Percentiles rank a stretch among this genome's conserved stretches.
phyloP scores from a whole-genome alignment of 2,888 invertebrate species.

The Tromatobia lineatoria region DNA sequence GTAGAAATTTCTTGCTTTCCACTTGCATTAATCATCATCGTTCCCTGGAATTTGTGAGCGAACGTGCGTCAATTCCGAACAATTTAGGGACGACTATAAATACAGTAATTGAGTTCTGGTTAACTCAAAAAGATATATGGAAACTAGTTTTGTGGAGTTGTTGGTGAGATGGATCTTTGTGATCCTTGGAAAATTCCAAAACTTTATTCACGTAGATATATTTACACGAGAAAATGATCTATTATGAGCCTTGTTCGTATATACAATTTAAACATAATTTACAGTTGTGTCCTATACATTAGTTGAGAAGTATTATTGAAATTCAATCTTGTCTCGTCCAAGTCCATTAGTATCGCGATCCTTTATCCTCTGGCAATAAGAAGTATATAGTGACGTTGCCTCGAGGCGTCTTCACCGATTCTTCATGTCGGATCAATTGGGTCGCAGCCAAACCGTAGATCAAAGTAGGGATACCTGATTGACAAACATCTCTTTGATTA shows the following conservation, averaged over 20 bases:
- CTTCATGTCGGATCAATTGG: constrained; percentile 92
- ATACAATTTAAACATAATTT: not conserved
- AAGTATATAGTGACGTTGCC: constrained; percentile 95
- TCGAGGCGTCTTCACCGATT: constrained; percentile 90
- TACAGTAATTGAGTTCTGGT: constrained; percentile 65
- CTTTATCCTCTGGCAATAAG: constrained; percentile 95
- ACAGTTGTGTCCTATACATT: not conserved
- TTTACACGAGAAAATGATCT: constrained; percentile 14
- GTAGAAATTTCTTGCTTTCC: constrained; percentile 29
- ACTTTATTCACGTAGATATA: constrained; percentile 31
- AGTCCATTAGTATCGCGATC: constrained; percentile 88
- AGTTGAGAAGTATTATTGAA: not conserved
- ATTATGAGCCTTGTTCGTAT: constrained; percentile 1
- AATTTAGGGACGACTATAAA: constrained; percentile 67
- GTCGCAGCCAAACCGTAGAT: constrained; percentile 96
- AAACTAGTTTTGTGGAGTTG: constrained; percentile 56
- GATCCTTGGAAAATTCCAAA: constrained; percentile 1
- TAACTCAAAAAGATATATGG: constrained; percentile 31
- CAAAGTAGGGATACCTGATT: constrained; percentile 94
- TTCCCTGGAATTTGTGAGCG: constrained; percentile 48
- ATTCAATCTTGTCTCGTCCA: not conserved
- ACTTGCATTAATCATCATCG: constrained; percentile 45
- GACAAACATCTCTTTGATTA: constrained; percentile 10
- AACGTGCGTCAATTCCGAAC: constrained; percentile 65
- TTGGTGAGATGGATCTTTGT: constrained; percentile 41